These are phyloP conservation scores for Atrina japonica DNA, from an alignment of 2,888 invertebrate species.

Conservation along the genomic window DNA sequence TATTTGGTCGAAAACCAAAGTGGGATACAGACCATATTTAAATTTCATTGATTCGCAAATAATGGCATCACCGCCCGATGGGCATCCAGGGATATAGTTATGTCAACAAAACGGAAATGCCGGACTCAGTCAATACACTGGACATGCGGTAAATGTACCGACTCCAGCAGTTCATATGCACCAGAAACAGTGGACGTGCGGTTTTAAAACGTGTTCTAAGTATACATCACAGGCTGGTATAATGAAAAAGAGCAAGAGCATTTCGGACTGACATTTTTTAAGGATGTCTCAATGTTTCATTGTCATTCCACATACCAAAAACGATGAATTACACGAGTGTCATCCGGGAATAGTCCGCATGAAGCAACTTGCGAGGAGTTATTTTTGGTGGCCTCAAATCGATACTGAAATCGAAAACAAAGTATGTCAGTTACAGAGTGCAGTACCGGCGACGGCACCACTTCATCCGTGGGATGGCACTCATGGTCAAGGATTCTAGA, in stretches of 20 bases:
- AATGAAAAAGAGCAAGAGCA: neutral
- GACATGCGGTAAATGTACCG: constrained; percentile 8
- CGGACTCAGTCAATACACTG: constrained; percentile 18
- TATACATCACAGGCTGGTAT: constrained; percentile 20
- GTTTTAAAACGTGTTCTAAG: neutral
- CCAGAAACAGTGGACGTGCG: constrained; percentile 21
- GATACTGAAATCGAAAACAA: constrained; percentile 42
- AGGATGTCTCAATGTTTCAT: constrained; percentile 12
- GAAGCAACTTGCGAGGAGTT: constrained; percentile 53
- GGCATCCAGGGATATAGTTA: constrained; percentile 43
- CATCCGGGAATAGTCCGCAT: constrained; percentile 54
- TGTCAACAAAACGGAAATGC: constrained; percentile 14
- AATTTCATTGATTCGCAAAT: constrained; percentile 23
- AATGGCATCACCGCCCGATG: constrained; percentile 37
- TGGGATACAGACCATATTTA: constrained; percentile 3
- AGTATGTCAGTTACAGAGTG: constrained; percentile 50
- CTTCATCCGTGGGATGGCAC: constrained; percentile 61
- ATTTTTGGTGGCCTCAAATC: constrained; percentile 58
- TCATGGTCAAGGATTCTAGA: constrained; percentile 67
- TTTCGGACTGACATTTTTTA: constrained; percentile 18
- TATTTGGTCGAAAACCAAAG: constrained; percentile 31
- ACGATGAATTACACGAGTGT: constrained; percentile 17
- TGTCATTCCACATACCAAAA: constrained; percentile 12
- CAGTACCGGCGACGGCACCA: constrained; percentile 51
- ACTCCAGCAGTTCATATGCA: constrained; percentile 14